Conservation (phyloP, 2,888 invertebrate species). For the Sinopyrophorus schimmeli region DNA sequence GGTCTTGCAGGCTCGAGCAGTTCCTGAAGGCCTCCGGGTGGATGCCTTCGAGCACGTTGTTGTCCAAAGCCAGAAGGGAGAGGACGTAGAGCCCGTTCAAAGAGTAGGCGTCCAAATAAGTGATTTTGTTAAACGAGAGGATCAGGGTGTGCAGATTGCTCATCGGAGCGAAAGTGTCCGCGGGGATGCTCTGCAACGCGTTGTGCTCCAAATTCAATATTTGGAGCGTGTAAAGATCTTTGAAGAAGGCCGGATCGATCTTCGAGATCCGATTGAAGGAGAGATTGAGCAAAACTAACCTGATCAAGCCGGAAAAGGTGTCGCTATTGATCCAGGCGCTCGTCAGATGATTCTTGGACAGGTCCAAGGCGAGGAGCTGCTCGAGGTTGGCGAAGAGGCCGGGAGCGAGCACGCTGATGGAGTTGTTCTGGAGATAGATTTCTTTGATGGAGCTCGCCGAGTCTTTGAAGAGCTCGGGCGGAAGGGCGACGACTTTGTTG, state of each 20-base stretch:
- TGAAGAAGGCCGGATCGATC: slow-evolving; percentile 81
- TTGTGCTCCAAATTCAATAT: slow-evolving; percentile 85
- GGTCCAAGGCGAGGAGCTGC: slow-evolving; percentile 78
- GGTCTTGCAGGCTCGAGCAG: slow-evolving; percentile 86
- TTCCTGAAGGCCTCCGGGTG: slow-evolving; percentile 89
- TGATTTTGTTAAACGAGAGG: slow-evolving; percentile 83
- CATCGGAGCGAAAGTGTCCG: slow-evolving; percentile 88
- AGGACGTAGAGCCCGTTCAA: slow-evolving; percentile 87
- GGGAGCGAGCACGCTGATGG: slow-evolving; percentile 82
- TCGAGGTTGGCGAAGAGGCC: slow-evolving; percentile 84
- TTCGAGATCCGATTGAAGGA: slow-evolving; percentile 82
- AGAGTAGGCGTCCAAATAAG: slow-evolving; percentile 82
- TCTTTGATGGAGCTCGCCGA: slow-evolving; percentile 79
- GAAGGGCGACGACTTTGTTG: slow-evolving; percentile 87
- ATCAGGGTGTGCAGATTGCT: slow-evolving; percentile 89
- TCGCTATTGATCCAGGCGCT: slow-evolving; percentile 84
- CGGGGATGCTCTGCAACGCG: slow-evolving; percentile 78
- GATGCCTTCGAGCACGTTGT: slow-evolving; percentile 80
- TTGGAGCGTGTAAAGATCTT: slow-evolving; percentile 83
- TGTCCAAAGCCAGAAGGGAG: slow-evolving; percentile 81
- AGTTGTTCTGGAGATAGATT: slow-evolving; percentile 89
- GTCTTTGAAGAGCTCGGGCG: slow-evolving; percentile 82
- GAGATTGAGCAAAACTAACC: slow-evolving; percentile 83
- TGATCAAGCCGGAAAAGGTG: slow-evolving; percentile 85
- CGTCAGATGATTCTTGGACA: slow-evolving; percentile 84